Conservation (phyloP, 1,140 invertebrate species). For the Nasonia giraulti region DNA sequence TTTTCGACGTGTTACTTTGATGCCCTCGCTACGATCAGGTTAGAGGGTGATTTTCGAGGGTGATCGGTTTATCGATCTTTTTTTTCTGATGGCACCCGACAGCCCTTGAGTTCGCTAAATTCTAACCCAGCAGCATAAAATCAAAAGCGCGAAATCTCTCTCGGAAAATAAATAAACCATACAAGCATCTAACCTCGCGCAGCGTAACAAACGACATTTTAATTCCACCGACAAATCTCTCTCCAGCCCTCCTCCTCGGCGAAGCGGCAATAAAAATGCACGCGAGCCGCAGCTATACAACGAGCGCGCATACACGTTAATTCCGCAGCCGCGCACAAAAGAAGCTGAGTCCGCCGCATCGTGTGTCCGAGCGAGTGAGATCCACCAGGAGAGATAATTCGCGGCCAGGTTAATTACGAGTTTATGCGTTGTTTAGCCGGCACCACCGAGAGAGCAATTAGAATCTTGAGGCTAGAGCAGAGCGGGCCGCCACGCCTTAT, state of each 20-base stretch:
- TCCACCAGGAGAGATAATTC: conserved; percentile 9
- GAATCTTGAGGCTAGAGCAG: conserved; percentile 57
- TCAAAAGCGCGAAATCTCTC: too few species aligned
- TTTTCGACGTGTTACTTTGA: background rate
- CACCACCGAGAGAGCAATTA: conserved; percentile 67
- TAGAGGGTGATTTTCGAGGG: too few species aligned
- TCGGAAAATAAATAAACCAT: background rate
- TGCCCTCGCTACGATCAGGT: background rate
- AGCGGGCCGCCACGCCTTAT: conserved; percentile 45
- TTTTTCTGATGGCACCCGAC: background rate
- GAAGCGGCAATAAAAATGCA: background rate
- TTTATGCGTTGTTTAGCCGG: conserved; percentile 71
- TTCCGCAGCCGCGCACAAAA: background rate
- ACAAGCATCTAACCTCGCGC: too few species aligned
- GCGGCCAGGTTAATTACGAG: conserved; percentile 68
- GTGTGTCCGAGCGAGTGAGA: background rate
- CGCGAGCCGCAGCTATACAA: background rate
- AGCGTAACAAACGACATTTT: background rate
- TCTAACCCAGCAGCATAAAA: too few species aligned
- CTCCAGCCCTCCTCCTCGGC: background rate
- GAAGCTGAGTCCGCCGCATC: background rate
- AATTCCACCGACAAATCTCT: conserved; percentile 25
- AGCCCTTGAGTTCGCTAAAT: too few species aligned
- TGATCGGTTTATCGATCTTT: too few species aligned
- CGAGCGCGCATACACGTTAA: too few species aligned